Conservation (phyloP, 2,797 vertebrate species). For the Alouatta caraya region DNA sequence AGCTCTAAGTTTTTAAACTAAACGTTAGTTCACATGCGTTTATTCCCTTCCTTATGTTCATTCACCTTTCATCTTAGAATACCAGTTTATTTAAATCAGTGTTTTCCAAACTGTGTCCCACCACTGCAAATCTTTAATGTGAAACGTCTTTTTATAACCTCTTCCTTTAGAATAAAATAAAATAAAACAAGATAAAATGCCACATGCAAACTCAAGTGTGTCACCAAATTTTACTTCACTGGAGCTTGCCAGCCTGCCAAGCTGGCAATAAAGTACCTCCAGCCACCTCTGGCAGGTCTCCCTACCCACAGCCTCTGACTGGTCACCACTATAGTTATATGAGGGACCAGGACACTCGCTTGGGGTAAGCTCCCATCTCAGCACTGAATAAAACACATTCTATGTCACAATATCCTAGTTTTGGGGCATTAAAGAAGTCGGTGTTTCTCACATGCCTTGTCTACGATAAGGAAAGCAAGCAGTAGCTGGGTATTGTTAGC, state of each 20-base stretch:
- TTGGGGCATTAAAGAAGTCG: background rate
- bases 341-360: background rate
- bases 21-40: background rate
- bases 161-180: background rate
- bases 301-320: background rate
- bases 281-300: background rate
- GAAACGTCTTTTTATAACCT: background rate
- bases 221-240: background rate
- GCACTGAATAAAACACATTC: background rate
- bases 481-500: background rate
- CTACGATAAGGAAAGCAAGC: background rate
- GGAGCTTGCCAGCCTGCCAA: background rate
- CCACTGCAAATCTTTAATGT: background rate
- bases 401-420: background rate
- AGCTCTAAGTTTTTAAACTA: background rate
- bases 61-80: background rate
- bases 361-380: background rate
- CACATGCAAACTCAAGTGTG: background rate
- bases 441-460: background rate
- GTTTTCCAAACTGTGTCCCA: background rate
- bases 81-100: background rate
- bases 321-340: rapidly evolving
- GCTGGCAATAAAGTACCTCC: rapidly evolving
- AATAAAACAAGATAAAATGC: background rate
- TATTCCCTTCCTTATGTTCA: background rate